Base-by-base conservation (phyloP, 2,888 invertebrate genomes). In the Luperina testacea region DNA sequence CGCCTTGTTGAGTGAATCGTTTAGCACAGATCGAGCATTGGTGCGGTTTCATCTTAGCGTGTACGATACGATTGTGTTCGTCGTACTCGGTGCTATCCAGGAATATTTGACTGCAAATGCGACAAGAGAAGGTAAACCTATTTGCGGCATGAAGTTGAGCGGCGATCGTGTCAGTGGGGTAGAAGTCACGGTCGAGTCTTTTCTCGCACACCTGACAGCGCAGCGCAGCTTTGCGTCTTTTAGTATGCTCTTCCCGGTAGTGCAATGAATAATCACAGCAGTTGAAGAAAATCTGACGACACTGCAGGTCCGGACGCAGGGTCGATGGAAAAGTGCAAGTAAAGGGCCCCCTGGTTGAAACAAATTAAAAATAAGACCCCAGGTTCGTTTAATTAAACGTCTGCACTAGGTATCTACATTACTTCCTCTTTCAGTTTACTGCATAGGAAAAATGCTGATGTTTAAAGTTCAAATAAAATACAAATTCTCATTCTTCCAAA, bases 151-250 rank as follows among this genome's bases (percentile, higher is more conserved):
- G 92, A 17, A 91, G 74, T 72, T 92, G 93, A 9, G 92, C 76
- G 0, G 91, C 77, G 24, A 93, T 78, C 0, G 91, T 75, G 51
- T 88, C 90, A 27, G 85, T 75, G 4, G 91, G 82, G 48, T 90
- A 91, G 75, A 93, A 86, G 73, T 96, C 94, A 42, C 92, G 91
- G 80, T 97, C 96, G 63, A 97, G 92, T 2, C 94, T 92, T 87
- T 96, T 95, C 88, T 97, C 97, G 87, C 97, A 97, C 7, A 97
- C 96, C 91, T 97, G 97, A 84, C 97, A 97, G 6, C 97, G 94
- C 9, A 97, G 88, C 0, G 96, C 95, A 0, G 96, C 95, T 86
- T 97, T 97, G 4, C 96, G 94, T 59, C 97, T 90, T 85, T 96
- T 97, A 15, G 97, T 96, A 85, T 97, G 97, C 75, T 96, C 95